Evolutionary conservation across 1,140 invertebrate species (phyloP), one percentile per base, ranked within the genome.

Genomic region (Leptinotarsa lineolata): DNA sequence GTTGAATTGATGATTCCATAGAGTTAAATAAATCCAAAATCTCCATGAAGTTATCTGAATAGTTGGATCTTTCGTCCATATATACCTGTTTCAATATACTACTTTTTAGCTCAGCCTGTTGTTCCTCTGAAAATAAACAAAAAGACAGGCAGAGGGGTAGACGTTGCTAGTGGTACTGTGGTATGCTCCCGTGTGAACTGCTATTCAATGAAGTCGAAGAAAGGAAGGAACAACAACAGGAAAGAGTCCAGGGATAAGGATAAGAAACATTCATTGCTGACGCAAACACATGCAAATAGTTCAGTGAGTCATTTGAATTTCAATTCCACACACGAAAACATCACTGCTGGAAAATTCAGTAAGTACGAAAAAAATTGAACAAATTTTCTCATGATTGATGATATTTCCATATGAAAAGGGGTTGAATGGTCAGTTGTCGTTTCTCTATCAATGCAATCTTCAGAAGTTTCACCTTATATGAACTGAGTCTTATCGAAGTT

Each of bases 131-230:
- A 72, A 15, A 54, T 68, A 21, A 83, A 83, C 65, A 11, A 21
- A 61, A 64, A 69, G 64, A 83, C 80, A 12, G 71, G 72, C 2
- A 63, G 77, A 46, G 83, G 83, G 18, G 79, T 84, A 18, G 77
- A 77, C n/a, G 22, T 58, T 20, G 82, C 76, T 16, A 60, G 24
- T 48, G 82, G 83, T 24, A 72, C 81, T 22, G 79, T 81, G 60
- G 74, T 72, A 6, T 84, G 83, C 63, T n/a, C 24, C n/a, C n/a
- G 11, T n/a, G 44, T 64, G 2, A 16, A 44, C 24, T 67, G 65
- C 2, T 24, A 65, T 2, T 67, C 65, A 20, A 44, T 48, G 4
- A 64, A 21, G 4, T 16, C 24, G 4, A 67, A 54, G 16, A 54
- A 54, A 54, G 48, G 48, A 16, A 16, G 4, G 16, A 54, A 54